phyloP scores from a whole-genome alignment of 2,113 vertebrate genomes.

The Alces alces region DNA sequence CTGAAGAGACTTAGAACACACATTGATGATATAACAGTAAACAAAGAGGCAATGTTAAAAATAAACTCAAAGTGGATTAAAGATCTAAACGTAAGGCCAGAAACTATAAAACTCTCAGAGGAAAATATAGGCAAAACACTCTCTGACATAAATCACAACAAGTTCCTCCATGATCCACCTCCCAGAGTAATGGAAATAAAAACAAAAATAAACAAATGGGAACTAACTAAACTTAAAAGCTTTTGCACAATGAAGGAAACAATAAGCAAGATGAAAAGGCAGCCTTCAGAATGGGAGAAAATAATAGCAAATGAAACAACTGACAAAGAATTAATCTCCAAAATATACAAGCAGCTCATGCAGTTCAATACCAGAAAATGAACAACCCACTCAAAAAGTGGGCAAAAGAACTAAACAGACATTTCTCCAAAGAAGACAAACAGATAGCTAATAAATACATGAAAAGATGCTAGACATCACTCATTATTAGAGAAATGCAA shows the following conservation, averaged over 20 bases:
- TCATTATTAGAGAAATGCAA: not conserved
- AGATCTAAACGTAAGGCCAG: not conserved
- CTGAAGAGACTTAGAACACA: not conserved
- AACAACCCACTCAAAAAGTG: not conserved
- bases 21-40: not conserved
- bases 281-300: not conserved
- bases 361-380: not conserved
- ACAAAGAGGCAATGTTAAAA: not conserved
- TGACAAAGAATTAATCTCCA: not conserved
- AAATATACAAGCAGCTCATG: not conserved
- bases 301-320: not conserved
- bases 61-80: not conserved
- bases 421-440: not conserved
- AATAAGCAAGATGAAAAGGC: not conserved
- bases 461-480: not conserved
- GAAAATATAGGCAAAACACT: not conserved
- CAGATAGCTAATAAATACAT: not conserved
- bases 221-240: not conserved
- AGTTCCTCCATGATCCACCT: not conserved
- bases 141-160: not conserved
- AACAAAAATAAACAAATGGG: not conserved
- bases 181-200: not conserved
- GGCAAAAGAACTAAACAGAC: not conserved
- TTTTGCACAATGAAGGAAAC: not conserved
- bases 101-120: not conserved